These are phyloP conservation scores for Tillus elongatus DNA, from an alignment of 2,888 invertebrate genomes.

Conservation along the genomic window DNA sequence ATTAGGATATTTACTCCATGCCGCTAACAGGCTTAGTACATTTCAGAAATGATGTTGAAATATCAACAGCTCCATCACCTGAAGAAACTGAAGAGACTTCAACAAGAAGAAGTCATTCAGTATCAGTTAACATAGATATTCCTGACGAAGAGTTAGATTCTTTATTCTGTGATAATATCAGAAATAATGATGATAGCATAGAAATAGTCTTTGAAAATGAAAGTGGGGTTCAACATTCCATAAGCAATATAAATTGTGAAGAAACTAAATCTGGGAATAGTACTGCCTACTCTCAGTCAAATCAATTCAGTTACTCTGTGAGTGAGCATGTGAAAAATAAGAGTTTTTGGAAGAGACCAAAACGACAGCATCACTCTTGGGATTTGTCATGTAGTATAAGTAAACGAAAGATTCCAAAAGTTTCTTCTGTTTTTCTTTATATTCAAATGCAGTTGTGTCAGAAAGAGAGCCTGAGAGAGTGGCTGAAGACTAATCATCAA, in stretches of 20 bases:
- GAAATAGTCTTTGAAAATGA: slow-evolving; percentile 27
- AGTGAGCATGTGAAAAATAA: slow-evolving; percentile 19
- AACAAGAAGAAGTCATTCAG: slow-evolving; percentile 1
- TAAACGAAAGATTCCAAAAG: slow-evolving; percentile 18
- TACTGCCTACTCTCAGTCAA: neutral
- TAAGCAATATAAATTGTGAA: no score
- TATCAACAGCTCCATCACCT: no score
- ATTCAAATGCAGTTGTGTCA: slow-evolving; percentile 97
- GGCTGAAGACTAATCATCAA: slow-evolving; percentile 59
- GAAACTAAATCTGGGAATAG: neutral
- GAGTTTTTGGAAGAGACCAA: slow-evolving; percentile 30
- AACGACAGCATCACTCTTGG: slow-evolving; percentile 36
- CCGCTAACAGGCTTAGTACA: neutral
- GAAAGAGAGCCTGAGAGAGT: slow-evolving; percentile 81
- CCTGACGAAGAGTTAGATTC: neutral
- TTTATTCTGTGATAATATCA: slow-evolving; percentile 6
- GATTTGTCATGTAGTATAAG: slow-evolving; percentile 29
- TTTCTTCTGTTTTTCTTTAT: slow-evolving; percentile 61
- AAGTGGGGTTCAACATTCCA: slow-evolving; percentile 6
- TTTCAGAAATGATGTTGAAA: no score
- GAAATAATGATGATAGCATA: slow-evolving; percentile 22
- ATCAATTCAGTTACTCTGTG: neutral
- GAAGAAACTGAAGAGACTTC: no score
- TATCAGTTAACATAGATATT: neutral
- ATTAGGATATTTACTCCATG: slow-evolving; percentile 4